Conservation (phyloP, 2,113 vertebrate species). For the Picathartes gymnocephalus region DNA sequence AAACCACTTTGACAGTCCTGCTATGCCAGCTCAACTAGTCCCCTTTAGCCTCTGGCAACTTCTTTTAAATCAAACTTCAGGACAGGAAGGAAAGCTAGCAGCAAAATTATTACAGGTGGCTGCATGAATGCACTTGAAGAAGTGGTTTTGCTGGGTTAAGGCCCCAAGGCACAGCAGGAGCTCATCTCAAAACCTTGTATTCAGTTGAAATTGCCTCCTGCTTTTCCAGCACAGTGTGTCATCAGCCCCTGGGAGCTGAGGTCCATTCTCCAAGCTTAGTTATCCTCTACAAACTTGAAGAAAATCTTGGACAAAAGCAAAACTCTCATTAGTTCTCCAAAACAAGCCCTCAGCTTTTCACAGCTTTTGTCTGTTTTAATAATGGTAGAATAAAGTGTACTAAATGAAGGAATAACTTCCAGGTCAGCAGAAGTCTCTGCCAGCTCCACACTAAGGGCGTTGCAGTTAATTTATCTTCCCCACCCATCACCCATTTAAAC, state of each 20-base stretch:
- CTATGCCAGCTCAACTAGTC: background rate
- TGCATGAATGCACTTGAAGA: background rate
- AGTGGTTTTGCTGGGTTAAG: background rate
- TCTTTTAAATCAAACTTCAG: background rate
- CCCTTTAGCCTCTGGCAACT: background rate
- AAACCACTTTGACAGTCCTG: background rate
- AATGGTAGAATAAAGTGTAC: background rate
- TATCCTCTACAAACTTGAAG: background rate
- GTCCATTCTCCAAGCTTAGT: background rate
- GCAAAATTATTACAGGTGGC: background rate
- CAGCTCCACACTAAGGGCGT: background rate
- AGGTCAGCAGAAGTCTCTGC: background rate
- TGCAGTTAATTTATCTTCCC: background rate
- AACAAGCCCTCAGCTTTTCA: background rate
- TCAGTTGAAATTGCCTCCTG: background rate
- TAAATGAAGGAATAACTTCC: background rate
- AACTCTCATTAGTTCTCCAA: background rate
- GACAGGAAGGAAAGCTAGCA: background rate
- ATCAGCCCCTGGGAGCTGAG: background rate
- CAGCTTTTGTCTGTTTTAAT: background rate
- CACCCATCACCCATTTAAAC: background rate
- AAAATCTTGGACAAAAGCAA: background rate
- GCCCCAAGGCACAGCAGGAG: background rate
- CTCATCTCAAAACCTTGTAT: background rate
- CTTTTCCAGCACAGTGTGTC: background rate